Conservation (phyloP, 2,888 invertebrate species). For the Mesopsocus fuscifrons region DNA sequence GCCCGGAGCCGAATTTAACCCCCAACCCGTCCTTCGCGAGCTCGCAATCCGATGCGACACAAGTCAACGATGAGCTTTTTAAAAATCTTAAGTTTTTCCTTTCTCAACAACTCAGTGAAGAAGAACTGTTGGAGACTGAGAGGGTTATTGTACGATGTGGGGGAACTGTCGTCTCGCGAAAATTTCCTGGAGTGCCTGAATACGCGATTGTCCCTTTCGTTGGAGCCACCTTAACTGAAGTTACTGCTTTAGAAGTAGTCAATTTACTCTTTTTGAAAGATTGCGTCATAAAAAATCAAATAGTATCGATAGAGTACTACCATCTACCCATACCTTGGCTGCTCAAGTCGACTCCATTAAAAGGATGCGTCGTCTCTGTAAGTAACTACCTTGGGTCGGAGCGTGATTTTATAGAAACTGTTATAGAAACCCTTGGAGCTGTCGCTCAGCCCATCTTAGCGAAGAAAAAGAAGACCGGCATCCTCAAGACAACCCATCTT, state of each 20-base stretch:
- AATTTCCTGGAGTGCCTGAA: conserved; percentile 36
- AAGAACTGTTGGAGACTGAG: conserved; percentile 19
- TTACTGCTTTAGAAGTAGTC: conserved; percentile 37
- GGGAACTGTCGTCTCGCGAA: conserved; percentile 28
- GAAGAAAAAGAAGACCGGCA: conserved; percentile 19
- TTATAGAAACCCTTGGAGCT: conserved; percentile 56
- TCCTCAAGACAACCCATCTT: conserved; percentile 47
- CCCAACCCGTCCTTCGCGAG: not conserved
- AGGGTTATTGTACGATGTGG: conserved; percentile 27
- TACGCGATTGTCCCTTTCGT: conserved; percentile 41
- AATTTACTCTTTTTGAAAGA: conserved; percentile 40
- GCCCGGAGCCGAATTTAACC: not conserved
- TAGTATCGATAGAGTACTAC: conserved; percentile 46
- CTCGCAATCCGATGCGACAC: not conserved
- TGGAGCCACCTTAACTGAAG: conserved; percentile 27
- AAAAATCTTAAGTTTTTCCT: conserved; percentile 19
- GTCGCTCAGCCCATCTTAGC: conserved; percentile 25
- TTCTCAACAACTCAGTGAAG: conserved; percentile 23
- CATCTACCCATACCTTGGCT: conserved; percentile 42
- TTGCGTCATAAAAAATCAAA: conserved; percentile 16
- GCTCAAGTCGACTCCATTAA: conserved; percentile 31
- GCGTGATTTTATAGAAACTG: conserved; percentile 46
- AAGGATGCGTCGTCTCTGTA: conserved; percentile 54
- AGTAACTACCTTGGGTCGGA: conserved; percentile 59
- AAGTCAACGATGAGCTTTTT: not conserved